Evolutionary conservation across 2,113 vertebrate genomes (phyloP).

Genomic region (Microcebus lehilahytsara): DNA sequence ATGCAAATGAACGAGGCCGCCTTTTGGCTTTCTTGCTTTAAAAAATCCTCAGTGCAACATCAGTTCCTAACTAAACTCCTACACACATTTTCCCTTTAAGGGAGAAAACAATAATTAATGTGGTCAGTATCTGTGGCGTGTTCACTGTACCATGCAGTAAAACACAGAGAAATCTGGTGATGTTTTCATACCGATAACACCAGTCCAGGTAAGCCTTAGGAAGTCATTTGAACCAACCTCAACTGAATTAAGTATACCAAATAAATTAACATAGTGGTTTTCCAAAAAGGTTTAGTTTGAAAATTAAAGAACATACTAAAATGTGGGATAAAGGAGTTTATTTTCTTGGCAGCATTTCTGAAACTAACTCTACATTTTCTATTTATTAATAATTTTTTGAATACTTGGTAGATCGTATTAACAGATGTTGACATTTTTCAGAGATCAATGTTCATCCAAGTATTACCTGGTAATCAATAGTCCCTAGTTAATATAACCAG

Average conservation of each 20-base stretch:
- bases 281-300: background rate
- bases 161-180: background rate
- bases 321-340: background rate
- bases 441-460: background rate
- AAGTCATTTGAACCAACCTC: background rate
- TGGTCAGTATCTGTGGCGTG: background rate
- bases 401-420: background rate
- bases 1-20: background rate
- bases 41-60: background rate
- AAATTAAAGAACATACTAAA: slow-evolving; percentile 41
- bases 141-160: background rate
- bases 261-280: background rate
- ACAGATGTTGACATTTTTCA: background rate
- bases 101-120: background rate
- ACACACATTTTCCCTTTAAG: background rate
- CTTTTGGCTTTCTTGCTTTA: background rate
- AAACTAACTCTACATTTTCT: background rate
- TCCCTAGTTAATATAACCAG: background rate
- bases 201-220: background rate
- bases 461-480: background rate
- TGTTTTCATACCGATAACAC: background rate
- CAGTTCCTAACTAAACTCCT: background rate
- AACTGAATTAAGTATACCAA: background rate
- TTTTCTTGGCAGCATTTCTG: background rate
- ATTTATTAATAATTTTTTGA: background rate